Evolutionary conservation across 2,113 vertebrate genomes (phyloP).

Genomic region (Ariopsis seemanni): DNA sequence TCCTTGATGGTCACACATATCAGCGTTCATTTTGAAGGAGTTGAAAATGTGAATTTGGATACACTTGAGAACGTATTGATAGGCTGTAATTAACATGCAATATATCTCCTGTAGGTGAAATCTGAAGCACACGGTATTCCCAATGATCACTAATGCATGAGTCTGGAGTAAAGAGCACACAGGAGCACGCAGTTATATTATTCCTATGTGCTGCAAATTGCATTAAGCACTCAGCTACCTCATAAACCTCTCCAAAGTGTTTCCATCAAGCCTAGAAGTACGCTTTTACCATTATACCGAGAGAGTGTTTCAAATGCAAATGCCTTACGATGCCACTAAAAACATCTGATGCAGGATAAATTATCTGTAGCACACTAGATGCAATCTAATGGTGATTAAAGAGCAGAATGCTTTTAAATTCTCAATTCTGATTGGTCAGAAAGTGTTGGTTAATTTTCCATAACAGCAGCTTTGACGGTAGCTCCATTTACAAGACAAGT

Average conservation of each 20-base stretch:
- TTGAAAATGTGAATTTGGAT: slow-evolving; percentile 62
- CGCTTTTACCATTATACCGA: not conserved
- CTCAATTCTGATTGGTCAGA: not conserved
- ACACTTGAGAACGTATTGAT: slow-evolving; percentile 63
- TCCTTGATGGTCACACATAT: not conserved
- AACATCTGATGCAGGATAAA: not conserved
- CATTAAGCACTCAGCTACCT: not conserved
- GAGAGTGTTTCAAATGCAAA: not conserved
- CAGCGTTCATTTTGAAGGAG: slow-evolving; percentile 50
- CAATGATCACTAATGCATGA: slow-evolving; percentile 22
- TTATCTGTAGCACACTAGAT: not conserved
- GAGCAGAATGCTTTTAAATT: not conserved
- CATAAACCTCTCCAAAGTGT: slow-evolving; percentile 16
- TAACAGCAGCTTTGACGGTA: not conserved
- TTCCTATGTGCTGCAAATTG: not conserved
- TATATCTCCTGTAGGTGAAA: slow-evolving; percentile 50
- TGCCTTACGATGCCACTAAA: not conserved
- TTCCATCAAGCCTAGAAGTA: slow-evolving; percentile 26
- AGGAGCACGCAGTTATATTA: not conserved
- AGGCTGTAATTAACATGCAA: slow-evolving; percentile 66
- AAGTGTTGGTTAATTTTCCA: not conserved
- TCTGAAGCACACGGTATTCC: slow-evolving; percentile 28
- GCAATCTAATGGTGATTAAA: not conserved
- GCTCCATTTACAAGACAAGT: not conserved
- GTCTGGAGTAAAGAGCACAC: not conserved